Base-by-base conservation (phyloP, 2,888 invertebrate genomes). In the Ecliptopera silaceata region DNA sequence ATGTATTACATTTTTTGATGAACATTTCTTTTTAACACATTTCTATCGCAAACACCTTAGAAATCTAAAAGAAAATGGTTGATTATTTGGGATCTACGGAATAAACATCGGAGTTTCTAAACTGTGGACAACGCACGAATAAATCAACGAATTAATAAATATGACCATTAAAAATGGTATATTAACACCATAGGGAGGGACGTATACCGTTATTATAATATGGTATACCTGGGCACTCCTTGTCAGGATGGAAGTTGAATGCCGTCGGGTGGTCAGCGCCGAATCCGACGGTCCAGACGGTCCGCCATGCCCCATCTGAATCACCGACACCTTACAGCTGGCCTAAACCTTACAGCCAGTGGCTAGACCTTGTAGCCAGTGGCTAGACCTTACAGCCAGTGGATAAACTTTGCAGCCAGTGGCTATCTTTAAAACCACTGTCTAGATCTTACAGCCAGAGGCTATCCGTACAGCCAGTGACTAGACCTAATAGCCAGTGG, bases 211-310 rank as follows among this genome's bases (percentile, higher is more conserved):
- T 50, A 53, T 57, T 47, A 50, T 22, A 20, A 68, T 69, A 70
- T 70, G 64, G 56, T 69, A 71, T 93, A 93, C 93, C 93, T 93
- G 93, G 80, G 91, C 92, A 90, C 89, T 93, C 88, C 92, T 89
- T 79, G 91, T 92, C 88, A 94, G 92, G 90, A 93, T 92, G 81
- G 94, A 93, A 81, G 95, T 95, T 90, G 95, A 95, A 93, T 95
- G 95, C 72, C 95, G 93, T 80, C 95, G 93, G 84, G 94, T 93
- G 74, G 95, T 95, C 86, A 95, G 93, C 85, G 94, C 94, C 80
- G 94, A 85, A 79, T 92, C 87, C 64, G 68, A 65, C 54, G 77
- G 77, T 43, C 42, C 50, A 12, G 48, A 8, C 49, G 75, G 74
- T 66, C 78, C 77, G 70, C 77, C 75, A 65, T 72, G 74, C 86